Percentiles rank a stretch among this genome's conserved stretches.
Conservation (phyloP, 2,113 vertebrate genomes). For the Nothocercus julius region DNA sequence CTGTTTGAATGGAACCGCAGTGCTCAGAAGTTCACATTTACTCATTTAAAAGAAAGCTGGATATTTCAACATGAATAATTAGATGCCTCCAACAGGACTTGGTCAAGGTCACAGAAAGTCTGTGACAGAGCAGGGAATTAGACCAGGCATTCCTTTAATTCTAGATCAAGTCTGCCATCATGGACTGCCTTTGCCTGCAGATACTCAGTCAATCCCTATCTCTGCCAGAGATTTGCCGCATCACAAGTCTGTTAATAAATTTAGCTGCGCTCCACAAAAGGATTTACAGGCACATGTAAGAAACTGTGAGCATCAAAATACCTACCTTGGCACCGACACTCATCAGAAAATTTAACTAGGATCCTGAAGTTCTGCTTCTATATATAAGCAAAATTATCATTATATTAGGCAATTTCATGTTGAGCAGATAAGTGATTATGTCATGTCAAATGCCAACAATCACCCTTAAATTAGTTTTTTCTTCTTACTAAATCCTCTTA, state of each 20-base stretch:
- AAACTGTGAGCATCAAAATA: background rate
- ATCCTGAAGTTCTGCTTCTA: background rate
- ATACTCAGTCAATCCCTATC: background rate
- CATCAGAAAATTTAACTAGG: background rate
- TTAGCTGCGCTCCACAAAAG: background rate
- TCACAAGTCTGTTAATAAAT: background rate
- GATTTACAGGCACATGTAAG: background rate
- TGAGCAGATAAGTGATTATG: background rate
- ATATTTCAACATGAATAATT: background rate
- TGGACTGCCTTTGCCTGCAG: background rate
- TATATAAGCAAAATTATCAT: background rate
- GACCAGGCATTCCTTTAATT: conserved; percentile 9
- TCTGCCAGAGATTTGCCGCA: conserved; percentile 25
- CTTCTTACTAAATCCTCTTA: background rate
- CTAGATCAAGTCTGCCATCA: background rate
- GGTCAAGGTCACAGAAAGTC: conserved; percentile 16
- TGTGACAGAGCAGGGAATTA: conserved; percentile 15
- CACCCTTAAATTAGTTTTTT: background rate
- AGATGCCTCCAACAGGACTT: background rate
- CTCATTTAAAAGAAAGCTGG: background rate
- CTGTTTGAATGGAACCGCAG: background rate
- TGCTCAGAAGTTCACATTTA: background rate
- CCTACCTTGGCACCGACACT: background rate
- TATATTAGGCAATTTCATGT: background rate
- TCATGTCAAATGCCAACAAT: background rate